Conservation (phyloP, 1,140 invertebrate genomes). For the Platyscapa corneri region DNA sequence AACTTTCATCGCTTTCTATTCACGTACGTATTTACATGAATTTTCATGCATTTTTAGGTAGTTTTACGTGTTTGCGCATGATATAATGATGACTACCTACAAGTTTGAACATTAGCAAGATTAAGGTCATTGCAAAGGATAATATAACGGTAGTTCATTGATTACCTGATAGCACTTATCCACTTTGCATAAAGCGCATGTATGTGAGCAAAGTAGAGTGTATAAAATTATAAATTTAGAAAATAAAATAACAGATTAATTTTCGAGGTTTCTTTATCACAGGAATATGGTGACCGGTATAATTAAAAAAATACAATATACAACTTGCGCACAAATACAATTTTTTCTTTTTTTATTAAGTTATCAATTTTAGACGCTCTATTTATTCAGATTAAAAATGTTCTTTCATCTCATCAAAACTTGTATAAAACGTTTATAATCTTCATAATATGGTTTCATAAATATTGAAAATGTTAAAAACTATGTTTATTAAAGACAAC, state of each 20-base stretch:
- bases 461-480: too few relatives aligned
- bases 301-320: not conserved
- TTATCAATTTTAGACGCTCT: not conserved
- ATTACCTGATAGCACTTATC: not conserved
- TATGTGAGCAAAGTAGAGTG: not conserved
- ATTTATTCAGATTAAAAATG: not conserved
- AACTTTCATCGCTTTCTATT: not conserved
- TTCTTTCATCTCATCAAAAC: not conserved
- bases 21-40: not conserved
- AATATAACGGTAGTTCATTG: conserved; percentile 9
- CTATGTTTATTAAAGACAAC: too few relatives aligned
- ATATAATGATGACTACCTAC: not conserved
- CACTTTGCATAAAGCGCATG: not conserved
- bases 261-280: not conserved
- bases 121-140: not conserved
- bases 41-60: not conserved
- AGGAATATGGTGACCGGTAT: not conserved
- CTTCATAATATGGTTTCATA: not conserved
- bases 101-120: not conserved
- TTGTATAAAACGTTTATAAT: not conserved
- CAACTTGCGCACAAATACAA: not conserved
- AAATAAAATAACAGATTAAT: conserved; percentile 2
- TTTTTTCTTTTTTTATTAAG: not conserved
- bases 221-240: not conserved
- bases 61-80: not conserved